phyloP scores from a whole-genome alignment of 2,113 vertebrate genomes.

The Girardinichthys multiradiatus region DNA sequence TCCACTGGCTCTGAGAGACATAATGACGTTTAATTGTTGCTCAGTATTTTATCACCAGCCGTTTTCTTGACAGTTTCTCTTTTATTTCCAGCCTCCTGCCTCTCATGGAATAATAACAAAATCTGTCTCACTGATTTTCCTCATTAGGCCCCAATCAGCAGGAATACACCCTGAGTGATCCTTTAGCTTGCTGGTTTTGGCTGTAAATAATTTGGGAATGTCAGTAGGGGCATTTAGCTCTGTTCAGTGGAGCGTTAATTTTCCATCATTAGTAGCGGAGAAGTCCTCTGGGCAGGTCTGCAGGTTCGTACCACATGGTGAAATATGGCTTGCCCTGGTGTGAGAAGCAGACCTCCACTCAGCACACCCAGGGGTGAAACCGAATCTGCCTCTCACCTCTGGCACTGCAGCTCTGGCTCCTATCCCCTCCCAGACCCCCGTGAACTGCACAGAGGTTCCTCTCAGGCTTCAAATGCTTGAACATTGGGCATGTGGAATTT shows the following conservation, averaged over 20 bases:
- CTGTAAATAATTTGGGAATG: conserved; percentile 57
- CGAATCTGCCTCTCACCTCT: conserved; percentile 56
- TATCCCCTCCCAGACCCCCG: conserved; percentile 54
- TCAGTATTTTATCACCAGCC: conserved; percentile 43
- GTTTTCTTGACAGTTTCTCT: conserved; percentile 31
- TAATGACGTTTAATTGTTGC: conserved; percentile 49
- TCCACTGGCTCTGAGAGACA: conserved; percentile 13
- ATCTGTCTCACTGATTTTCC: conserved; percentile 49
- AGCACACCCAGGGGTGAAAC: conserved; percentile 68
- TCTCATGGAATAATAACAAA: conserved; percentile 51
- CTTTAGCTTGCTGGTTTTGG: conserved; percentile 27
- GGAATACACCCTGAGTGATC: conserved; percentile 52
- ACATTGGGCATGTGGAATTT: conserved; percentile 15
- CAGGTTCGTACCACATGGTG: conserved; percentile 63
- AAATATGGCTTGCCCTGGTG: conserved; percentile 66
- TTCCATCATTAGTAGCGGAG: conserved; percentile 75
- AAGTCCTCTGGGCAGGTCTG: conserved; percentile 58
- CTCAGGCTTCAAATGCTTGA: conserved; percentile 42
- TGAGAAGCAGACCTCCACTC: conserved; percentile 65
- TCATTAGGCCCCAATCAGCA: conserved; percentile 59
- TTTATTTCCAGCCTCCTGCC: conserved; percentile 28
- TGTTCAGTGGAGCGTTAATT: conserved; percentile 72
- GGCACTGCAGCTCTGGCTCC: conserved; percentile 62
- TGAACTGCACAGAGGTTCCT: conserved; percentile 54
- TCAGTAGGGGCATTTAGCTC: conserved; percentile 60